A percentile compares a stretch with the other conserved stretches of the same genome.
phyloP scores from a whole-genome alignment of 2,888 invertebrate genomes.

The Therioaphis trifolii region DNA sequence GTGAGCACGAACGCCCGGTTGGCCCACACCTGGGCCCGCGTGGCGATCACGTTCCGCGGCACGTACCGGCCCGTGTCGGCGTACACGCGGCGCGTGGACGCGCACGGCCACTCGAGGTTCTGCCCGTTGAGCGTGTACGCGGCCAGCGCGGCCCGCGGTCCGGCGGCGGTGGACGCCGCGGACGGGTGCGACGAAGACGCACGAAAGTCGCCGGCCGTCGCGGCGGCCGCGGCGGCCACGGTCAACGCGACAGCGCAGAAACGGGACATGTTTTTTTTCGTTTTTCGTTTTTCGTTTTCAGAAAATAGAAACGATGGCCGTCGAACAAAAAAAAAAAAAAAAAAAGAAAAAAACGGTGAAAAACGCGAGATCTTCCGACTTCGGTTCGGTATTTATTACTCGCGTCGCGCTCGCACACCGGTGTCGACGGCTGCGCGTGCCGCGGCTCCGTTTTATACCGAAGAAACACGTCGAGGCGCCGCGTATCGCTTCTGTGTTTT shows the following conservation, averaged over 20 bases:
- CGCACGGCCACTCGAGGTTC: slow-evolving; percentile 73
- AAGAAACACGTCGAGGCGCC: too few relatives aligned
- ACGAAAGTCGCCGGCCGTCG: too few relatives aligned
- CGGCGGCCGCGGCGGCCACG: background rate
- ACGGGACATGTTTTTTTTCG: slow-evolving; percentile 20
- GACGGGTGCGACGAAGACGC: background rate
- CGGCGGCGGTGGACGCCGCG: background rate
- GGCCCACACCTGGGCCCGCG: slow-evolving; percentile 73
- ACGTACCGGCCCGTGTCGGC: slow-evolving; percentile 72
- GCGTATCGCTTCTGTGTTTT: too few relatives aligned
- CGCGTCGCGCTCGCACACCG: too few relatives aligned
- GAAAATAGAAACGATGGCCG: too few relatives aligned
- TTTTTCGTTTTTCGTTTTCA: too few relatives aligned
- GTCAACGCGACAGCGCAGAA: background rate
- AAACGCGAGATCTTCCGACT: too few relatives aligned
- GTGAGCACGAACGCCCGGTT: slow-evolving; percentile 74
- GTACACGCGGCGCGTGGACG: slow-evolving; percentile 73
- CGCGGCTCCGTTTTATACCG: too few relatives aligned
- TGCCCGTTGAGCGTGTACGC: slow-evolving; percentile 68
- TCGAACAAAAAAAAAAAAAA: too few relatives aligned
- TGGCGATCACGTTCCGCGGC: slow-evolving; percentile 74
- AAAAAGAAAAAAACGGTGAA: too few relatives aligned
- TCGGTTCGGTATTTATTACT: too few relatives aligned
- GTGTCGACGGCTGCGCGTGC: too few relatives aligned
- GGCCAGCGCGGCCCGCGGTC: background rate